A percentile compares a stretch with the other conserved stretches of the same genome.
Evolutionary conservation across 2,113 vertebrate genomes (phyloP).

Genomic region (Kobus ellipsiprymnus): DNA sequence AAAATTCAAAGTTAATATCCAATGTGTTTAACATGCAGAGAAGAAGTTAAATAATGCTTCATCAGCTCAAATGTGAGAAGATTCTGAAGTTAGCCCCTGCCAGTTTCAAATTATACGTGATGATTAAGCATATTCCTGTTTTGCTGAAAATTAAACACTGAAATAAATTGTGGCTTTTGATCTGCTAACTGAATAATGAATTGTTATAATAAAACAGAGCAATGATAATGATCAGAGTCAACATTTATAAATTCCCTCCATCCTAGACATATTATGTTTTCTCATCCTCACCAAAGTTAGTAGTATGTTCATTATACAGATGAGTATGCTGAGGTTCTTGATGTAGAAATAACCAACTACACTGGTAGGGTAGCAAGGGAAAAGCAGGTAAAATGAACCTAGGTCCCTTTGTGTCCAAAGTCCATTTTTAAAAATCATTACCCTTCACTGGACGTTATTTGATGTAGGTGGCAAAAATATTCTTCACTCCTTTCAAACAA

Average conservation of each 20-base stretch:
- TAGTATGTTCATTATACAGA: background rate
- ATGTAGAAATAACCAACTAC: background rate
- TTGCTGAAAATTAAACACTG: slow-evolving; percentile 33
- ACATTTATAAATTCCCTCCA: background rate
- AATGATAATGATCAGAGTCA: background rate
- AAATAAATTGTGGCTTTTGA: slow-evolving; percentile 6
- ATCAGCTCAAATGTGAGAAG: background rate
- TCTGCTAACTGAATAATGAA: background rate
- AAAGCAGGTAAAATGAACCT: background rate
- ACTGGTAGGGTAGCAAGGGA: too few relatives aligned
- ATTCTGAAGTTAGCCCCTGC: background rate
- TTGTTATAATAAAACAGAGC: background rate
- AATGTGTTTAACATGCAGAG: slow-evolving; percentile 6
- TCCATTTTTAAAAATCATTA: background rate
- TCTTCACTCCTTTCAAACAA: background rate
- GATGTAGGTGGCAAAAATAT: background rate
- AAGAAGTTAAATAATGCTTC: background rate
- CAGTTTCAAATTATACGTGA: background rate
- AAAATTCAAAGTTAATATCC: slow-evolving; percentile 32
- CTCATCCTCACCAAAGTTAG: background rate
- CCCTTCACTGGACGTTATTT: background rate
- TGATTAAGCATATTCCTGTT: background rate
- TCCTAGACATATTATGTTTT: background rate
- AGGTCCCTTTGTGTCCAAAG: background rate
- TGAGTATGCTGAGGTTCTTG: background rate